Evolutionary conservation across 2,888 invertebrate genomes (phyloP).

Genomic region (Hemaris fuciformis): DNA sequence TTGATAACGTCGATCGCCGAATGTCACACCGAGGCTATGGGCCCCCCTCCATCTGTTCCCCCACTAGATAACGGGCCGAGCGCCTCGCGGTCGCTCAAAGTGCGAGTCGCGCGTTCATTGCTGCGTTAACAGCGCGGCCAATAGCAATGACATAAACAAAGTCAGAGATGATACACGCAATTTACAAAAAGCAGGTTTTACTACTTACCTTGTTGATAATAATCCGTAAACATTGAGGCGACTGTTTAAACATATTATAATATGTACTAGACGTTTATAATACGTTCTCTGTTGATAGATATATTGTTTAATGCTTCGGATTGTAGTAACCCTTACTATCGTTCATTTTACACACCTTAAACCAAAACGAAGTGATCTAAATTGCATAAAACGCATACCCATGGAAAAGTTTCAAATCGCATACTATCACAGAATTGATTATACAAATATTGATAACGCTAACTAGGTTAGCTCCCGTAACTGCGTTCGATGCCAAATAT

Average conservation of each 20-base stretch:
- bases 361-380: neutral
- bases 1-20: conserved; percentile 78
- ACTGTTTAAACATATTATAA: neutral
- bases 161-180: conserved; percentile 26
- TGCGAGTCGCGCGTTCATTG: conserved; percentile 54
- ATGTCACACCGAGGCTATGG: conserved; percentile 77
- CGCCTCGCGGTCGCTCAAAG: conserved; percentile 35
- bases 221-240: conserved; percentile 51
- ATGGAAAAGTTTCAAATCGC: conserved; percentile 57
- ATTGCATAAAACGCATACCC: conserved; percentile 15
- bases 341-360: neutral
- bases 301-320: neutral
- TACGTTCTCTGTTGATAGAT: neutral
- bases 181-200: neutral
- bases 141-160: conserved; percentile 28
- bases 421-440: conserved; percentile 40
- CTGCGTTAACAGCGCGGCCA: conserved; percentile 38
- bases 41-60: conserved; percentile 58
- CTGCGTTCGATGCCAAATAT: conserved; percentile 68
- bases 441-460: conserved; percentile 70
- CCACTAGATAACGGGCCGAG: conserved; percentile 51
- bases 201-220: conserved; percentile 27
- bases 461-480: conserved; percentile 75
- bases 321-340: neutral
- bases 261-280: neutral